Evolutionary conservation across 2,797 vertebrate species (phyloP).

Genomic region (Pelochelys cantorii): DNA sequence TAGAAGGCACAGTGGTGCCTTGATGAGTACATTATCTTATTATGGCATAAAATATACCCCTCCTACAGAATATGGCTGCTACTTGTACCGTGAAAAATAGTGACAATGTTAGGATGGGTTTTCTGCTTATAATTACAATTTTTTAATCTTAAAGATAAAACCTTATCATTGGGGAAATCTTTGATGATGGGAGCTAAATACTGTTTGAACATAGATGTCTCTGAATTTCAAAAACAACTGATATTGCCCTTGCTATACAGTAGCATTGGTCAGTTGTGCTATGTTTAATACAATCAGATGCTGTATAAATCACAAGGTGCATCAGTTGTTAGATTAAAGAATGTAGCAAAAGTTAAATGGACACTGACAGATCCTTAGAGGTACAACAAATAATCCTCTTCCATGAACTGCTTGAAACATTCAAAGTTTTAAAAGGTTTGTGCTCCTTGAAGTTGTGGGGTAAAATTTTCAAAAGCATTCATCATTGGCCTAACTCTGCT

Average conservation of each 20-base stretch:
- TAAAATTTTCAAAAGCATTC: background rate
- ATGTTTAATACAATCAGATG: background rate
- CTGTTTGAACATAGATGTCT: background rate
- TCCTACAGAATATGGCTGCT: background rate
- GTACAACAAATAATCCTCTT: background rate
- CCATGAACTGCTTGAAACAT: background rate
- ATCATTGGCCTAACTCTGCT: background rate
- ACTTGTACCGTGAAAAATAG: background rate
- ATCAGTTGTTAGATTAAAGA: background rate
- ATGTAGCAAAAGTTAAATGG: background rate
- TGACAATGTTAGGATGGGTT: background rate
- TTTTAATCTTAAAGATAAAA: background rate
- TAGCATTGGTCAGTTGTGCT: background rate
- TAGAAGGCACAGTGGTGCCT: background rate
- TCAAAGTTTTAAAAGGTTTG: background rate
- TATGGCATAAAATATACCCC: constrained; percentile 3
- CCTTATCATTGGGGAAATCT: background rate
- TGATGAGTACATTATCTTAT: background rate
- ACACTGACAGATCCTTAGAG: background rate
- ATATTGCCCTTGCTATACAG: background rate
- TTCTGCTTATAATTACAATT: background rate
- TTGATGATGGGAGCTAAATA: background rate
- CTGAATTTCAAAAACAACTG: background rate
- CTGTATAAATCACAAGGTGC: background rate
- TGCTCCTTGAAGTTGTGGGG: background rate